Percentiles rank a stretch among this genome's conserved stretches.
These are phyloP conservation scores for Radopholus similis DNA, from an alignment of 1,140 invertebrate genomes.

Conservation along the genomic window DNA sequence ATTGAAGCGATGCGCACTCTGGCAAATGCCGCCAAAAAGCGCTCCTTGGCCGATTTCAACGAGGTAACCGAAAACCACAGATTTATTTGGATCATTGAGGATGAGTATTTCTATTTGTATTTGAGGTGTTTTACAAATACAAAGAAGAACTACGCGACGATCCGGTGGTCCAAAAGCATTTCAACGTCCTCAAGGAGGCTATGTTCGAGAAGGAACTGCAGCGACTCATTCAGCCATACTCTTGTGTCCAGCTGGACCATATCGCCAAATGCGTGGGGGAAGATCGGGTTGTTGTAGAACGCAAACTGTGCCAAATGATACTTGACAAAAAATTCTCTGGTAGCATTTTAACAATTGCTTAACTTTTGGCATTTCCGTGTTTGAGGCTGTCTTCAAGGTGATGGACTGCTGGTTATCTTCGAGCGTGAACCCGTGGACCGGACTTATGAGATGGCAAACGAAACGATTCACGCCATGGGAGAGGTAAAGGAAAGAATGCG, in stretches of 20 bases:
- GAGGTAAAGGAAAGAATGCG: slow-evolving; percentile 67
- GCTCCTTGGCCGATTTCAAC: slow-evolving; percentile 65
- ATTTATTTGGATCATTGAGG: slow-evolving; percentile 18
- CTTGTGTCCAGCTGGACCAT: slow-evolving; percentile 74
- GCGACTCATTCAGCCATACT: slow-evolving; percentile 97
- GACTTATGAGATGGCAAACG: slow-evolving; percentile 91
- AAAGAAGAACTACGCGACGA: slow-evolving; percentile 88
- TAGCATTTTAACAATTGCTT: slow-evolving; percentile 30
- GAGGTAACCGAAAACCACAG: slow-evolving; percentile 56
- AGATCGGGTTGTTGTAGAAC: slow-evolving; percentile 72
- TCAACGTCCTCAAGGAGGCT: slow-evolving; percentile 92
- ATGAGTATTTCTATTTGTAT: slow-evolving; percentile 17
- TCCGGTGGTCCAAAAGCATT: slow-evolving; percentile 88
- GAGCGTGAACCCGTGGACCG: slow-evolving; percentile 89
- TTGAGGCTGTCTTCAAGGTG: slow-evolving; percentile 94
- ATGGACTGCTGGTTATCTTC: slow-evolving; percentile 92
- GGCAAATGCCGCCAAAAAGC: slow-evolving; percentile 87
- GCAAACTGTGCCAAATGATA: slow-evolving; percentile 99
- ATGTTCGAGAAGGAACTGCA: slow-evolving; percentile 99
- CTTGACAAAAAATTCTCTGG: slow-evolving; percentile 87
- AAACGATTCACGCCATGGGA: slow-evolving; percentile 96
- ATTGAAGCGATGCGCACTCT: slow-evolving; percentile 94
- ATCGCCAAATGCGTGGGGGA: slow-evolving; percentile 77
- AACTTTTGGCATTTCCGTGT: background rate
- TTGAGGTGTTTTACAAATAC: slow-evolving; percentile 75